Percentiles rank a stretch among this genome's conserved stretches.
These are phyloP conservation scores for Pelodytes ibericus DNA, from an alignment of 2,797 vertebrate species.

Conservation along the genomic window DNA sequence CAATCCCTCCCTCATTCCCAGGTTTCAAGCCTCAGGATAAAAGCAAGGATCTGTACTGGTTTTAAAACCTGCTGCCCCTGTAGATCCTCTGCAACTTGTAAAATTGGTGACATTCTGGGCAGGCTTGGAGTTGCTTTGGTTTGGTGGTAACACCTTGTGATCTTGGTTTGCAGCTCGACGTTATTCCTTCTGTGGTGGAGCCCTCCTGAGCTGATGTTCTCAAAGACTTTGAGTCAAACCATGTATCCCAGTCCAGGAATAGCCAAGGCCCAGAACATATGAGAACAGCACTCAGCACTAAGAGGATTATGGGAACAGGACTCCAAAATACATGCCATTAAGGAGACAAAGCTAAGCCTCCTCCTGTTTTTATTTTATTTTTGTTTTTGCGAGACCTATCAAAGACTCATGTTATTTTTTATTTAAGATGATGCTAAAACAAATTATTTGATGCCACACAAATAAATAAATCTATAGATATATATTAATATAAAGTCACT, in stretches of 20 bases:
- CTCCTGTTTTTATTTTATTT: conserved; percentile 13
- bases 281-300: conserved; percentile 5
- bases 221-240: conserved; percentile 63
- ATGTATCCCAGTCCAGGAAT: conserved; percentile 60
- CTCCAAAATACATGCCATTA: conserved; percentile 62
- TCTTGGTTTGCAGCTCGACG: conserved; percentile 95
- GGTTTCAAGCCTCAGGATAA: conserved; percentile 95
- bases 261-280: conserved; percentile 58
- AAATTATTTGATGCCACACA: conserved; percentile 38
- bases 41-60: conserved; percentile 98
- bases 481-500: conserved; percentile 57
- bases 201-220: conserved; percentile 88
- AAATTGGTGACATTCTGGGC: conserved; percentile 66
- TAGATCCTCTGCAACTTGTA: conserved; percentile 74
- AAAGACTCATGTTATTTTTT: conserved; percentile 46
- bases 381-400: not conserved
- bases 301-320: conserved; percentile 63
- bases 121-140: conserved; percentile 72
- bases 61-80: conserved; percentile 81
- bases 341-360: conserved; percentile 45
- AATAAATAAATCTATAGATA: conserved; percentile 51
- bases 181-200: conserved; percentile 85
- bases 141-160: conserved; percentile 87
- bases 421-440: conserved; percentile 44
- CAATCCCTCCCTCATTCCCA: conserved; percentile 76